Percentiles rank a stretch among this genome's conserved stretches.
phyloP scores from a whole-genome alignment of 2,113 vertebrate genomes.

The Amblyopsis rosae region DNA sequence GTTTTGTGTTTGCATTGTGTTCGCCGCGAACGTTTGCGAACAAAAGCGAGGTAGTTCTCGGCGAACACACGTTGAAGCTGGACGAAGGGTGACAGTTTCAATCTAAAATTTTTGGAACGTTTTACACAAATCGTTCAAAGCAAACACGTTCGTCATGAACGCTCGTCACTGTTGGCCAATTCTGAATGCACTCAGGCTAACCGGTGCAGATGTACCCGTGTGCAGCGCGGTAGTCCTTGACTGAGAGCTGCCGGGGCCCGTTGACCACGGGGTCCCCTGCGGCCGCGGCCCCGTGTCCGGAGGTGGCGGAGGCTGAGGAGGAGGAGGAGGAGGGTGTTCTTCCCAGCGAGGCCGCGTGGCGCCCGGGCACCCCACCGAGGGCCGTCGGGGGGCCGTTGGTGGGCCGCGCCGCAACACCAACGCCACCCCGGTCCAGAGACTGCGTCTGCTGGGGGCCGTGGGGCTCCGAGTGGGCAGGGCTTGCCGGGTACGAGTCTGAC shows the following conservation, averaged over 20 bases:
- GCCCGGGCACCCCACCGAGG: constrained; percentile 27
- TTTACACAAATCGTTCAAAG: no score
- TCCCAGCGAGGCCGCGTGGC: constrained; percentile 5
- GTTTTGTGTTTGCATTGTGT: no score
- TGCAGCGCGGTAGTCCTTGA: constrained; percentile 85
- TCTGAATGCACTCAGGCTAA: background rate
- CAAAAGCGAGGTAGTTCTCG: no score
- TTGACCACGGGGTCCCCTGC: constrained; percentile 81
- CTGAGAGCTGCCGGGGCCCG: constrained; percentile 82
- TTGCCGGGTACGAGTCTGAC: constrained; percentile 86
- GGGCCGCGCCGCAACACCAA: constrained; percentile 65
- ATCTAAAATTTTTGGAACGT: no score
- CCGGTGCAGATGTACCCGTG: constrained; percentile 33
- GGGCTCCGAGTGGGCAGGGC: constrained; percentile 60
- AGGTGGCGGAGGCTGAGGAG: constrained; percentile 77
- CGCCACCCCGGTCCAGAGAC: constrained; percentile 72
- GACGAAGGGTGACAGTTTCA: no score
- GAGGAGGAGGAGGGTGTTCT: no score
- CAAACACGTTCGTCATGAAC: no score
- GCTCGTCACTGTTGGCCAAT: no score
- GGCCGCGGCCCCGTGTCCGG: constrained; percentile 75
- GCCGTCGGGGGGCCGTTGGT: constrained; percentile 58
- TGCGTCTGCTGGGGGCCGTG: constrained; percentile 73
- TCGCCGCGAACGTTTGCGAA: no score
- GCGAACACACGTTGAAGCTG: no score